These are phyloP conservation scores for Stenolophus ochropezus DNA, from an alignment of 2,888 invertebrate genomes.

Conservation along the genomic window DNA sequence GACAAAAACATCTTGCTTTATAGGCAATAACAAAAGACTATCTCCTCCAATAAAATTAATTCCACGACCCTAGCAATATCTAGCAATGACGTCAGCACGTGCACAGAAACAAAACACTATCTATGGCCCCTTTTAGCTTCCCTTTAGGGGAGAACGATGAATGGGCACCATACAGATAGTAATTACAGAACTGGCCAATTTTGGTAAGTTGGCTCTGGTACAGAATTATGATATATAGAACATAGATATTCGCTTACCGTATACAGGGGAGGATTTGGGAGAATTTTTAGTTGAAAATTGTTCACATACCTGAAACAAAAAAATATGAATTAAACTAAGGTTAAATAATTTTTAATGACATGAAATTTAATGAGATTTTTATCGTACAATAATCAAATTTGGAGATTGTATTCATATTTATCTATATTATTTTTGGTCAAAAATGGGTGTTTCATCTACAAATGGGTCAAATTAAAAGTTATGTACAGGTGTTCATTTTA, in stretches of 20 bases:
- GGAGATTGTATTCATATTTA: too few species aligned
- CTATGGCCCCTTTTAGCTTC: not conserved
- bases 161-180: not conserved
- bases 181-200: slow-evolving; percentile 16
- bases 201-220: not conserved
- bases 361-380: too few species aligned
- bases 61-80: not conserved
- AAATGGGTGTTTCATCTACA: too few species aligned
- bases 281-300: not conserved
- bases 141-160: not conserved
- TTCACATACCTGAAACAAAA: slow-evolving; percentile 22
- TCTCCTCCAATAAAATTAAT: slow-evolving; percentile 13
- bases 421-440: too few species aligned
- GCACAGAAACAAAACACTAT: slow-evolving; percentile 22
- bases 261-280: not conserved
- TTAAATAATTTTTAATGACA: too few species aligned
- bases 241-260: not conserved
- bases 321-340: too few species aligned
- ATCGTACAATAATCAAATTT: too few species aligned
- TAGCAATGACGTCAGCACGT: slow-evolving; percentile 6
- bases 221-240: not conserved
- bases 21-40: not conserved
- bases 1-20: not conserved
- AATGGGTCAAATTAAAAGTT: too few species aligned
- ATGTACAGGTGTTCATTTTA: too few species aligned